Conservation (phyloP, 30 jellyfish, hydroid and myxozoan genomes). For the Calvadosia cruxmelitensis region DNA sequence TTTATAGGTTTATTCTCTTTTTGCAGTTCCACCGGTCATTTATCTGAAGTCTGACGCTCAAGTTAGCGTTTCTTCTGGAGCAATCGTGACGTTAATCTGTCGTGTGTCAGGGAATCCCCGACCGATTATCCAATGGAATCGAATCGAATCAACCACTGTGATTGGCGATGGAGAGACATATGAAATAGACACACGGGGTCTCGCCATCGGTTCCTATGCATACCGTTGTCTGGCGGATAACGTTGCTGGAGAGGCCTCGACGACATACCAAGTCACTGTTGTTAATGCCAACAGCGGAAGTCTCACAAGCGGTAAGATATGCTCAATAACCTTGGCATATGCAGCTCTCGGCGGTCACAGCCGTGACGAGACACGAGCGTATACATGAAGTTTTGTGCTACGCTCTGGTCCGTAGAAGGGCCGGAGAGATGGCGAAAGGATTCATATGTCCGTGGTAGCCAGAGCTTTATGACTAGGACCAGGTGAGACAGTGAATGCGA, state of each 20-base stretch:
- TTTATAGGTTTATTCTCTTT: neutral
- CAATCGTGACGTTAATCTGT: neutral
- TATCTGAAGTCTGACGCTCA: neutral
- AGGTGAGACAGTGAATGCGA: too few relatives aligned
- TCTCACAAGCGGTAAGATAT: too few relatives aligned
- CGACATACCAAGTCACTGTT: neutral
- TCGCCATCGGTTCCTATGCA: slow-evolving; percentile 4
- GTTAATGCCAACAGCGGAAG: neutral
- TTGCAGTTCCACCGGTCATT: neutral
- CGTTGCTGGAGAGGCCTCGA: neutral
- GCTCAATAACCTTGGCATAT: too few relatives aligned
- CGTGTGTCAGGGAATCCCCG: slow-evolving; percentile 7
- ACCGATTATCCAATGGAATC: neutral
- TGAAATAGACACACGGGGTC: slow-evolving; percentile 11
- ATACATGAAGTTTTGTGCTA: too few relatives aligned
- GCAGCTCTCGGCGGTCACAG: too few relatives aligned
- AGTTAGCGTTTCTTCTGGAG: neutral
- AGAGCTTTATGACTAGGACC: too few relatives aligned
- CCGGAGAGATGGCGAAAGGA: too few relatives aligned
- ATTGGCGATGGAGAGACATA: neutral
- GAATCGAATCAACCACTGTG: neutral
- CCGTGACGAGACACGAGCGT: too few relatives aligned
- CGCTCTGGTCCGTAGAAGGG: too few relatives aligned
- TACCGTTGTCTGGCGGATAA: slow-evolving; percentile 5
- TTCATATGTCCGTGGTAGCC: too few relatives aligned